Evolutionary conservation across 1,140 invertebrate species (phyloP).

Genomic region (Phymorhynchus buccinoides): DNA sequence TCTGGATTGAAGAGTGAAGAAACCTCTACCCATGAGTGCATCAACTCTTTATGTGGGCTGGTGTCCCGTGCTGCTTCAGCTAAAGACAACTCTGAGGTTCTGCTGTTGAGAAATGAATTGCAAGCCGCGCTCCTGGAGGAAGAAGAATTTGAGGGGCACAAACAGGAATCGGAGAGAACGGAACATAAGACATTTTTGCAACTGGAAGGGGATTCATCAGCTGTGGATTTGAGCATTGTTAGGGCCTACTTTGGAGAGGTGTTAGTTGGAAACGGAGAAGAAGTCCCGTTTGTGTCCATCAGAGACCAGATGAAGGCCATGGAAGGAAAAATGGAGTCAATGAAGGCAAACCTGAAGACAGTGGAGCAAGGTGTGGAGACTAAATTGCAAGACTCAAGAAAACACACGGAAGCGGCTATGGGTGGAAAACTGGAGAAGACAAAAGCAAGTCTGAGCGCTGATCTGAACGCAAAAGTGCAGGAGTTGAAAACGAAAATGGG

Average conservation of each 20-base stretch:
- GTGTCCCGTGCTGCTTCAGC: background rate
- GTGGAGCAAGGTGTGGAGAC: too few species aligned
- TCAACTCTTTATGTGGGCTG: background rate
- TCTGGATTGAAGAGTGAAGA: background rate
- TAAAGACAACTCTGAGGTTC: background rate
- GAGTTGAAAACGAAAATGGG: too few species aligned
- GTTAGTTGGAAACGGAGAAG: background rate
- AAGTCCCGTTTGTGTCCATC: background rate
- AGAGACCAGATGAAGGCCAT: background rate
- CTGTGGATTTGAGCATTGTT: background rate
- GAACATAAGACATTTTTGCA: background rate
- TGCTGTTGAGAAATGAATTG: background rate
- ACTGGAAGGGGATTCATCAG: background rate
- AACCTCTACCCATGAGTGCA: background rate
- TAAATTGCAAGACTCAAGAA: too few species aligned
- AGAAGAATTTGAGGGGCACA: background rate
- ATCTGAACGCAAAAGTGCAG: too few species aligned
- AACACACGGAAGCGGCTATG: too few species aligned
- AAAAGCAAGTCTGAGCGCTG: too few species aligned
- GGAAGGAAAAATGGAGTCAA: too few species aligned
- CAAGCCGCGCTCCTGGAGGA: background rate
- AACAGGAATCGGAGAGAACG: background rate
- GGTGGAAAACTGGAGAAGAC: too few species aligned
- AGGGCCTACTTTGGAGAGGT: background rate
- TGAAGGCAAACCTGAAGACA: too few species aligned